Evolutionary conservation across 2,888 invertebrate genomes (phyloP).

Genomic region (Drosophila meridiana): DNA sequence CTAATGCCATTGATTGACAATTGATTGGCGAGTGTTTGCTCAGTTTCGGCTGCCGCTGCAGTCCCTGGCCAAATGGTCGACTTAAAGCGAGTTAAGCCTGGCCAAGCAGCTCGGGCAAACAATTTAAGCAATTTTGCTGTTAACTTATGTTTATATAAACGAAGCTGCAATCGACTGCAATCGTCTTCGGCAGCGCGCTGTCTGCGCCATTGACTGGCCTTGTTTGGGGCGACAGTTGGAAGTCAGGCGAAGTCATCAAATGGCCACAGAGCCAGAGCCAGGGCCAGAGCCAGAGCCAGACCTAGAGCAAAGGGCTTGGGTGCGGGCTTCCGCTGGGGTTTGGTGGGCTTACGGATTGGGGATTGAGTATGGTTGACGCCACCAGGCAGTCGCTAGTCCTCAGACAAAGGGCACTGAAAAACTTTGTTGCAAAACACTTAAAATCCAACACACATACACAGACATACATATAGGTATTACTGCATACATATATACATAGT

Average conservation of each 20-base stretch:
- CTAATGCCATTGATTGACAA: conserved; percentile 67
- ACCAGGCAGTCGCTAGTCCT: conserved; percentile 44
- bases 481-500: neutral
- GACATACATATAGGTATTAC: neutral
- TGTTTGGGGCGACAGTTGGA: conserved; percentile 39
- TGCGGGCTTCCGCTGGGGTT: neutral
- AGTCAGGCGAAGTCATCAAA: conserved; percentile 32
- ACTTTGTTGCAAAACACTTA: conserved; percentile 79
- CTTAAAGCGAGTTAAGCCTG: conserved; percentile 23
- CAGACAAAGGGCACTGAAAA: conserved; percentile 74
- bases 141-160: conserved; percentile 47
- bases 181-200: conserved; percentile 10
- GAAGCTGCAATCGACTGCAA: conserved; percentile 23
- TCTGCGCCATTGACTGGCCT: conserved; percentile 10
- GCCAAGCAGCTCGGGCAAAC: conserved; percentile 17
- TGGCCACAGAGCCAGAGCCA: neutral
- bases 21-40: conserved; percentile 53
- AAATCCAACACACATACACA: conserved; percentile 48
- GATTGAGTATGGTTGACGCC: conserved; percentile 22
- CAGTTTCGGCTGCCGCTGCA: neutral
- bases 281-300: too few species aligned
- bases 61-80: neutral
- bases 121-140: conserved; percentile 53
- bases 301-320: neutral
- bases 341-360: neutral